Evolutionary conservation across 2,797 vertebrate species (phyloP).

Genomic region (Mycteria americana): DNA sequence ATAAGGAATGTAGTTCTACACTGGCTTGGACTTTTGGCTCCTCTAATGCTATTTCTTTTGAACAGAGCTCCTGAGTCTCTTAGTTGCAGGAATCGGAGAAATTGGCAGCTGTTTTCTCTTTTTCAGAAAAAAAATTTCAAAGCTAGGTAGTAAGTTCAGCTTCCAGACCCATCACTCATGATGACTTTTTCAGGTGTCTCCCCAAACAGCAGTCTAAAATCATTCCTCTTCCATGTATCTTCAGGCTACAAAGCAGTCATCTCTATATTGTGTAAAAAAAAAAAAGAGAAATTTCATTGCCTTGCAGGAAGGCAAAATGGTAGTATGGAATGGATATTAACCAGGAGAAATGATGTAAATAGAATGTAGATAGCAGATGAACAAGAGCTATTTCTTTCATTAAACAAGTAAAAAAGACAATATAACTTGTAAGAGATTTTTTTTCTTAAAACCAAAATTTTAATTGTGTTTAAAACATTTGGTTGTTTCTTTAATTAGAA

Average conservation of each 20-base stretch:
- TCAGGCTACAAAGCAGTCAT: neutral
- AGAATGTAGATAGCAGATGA: neutral
- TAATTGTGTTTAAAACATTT: neutral
- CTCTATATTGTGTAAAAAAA: neutral
- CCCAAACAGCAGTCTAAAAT: neutral
- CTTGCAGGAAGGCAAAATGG: neutral
- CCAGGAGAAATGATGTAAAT: neutral
- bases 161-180: neutral
- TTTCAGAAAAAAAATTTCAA: neutral
- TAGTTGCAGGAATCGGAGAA: neutral
- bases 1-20: neutral
- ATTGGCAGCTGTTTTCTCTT: neutral
- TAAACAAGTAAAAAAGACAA: neutral
- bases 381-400: neutral
- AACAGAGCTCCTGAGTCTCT: neutral
- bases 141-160: neutral
- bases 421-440: neutral
- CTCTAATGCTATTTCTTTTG: neutral
- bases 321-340: neutral
- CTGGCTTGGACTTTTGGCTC: neutral
- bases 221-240: neutral
- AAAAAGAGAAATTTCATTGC: neutral
- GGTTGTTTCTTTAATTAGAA: neutral
- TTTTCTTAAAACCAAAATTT: neutral
- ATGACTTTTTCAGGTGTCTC: neutral